Evolutionary conservation across 2,797 vertebrate genomes (phyloP).

Genomic region (Cuniculus paca): DNA sequence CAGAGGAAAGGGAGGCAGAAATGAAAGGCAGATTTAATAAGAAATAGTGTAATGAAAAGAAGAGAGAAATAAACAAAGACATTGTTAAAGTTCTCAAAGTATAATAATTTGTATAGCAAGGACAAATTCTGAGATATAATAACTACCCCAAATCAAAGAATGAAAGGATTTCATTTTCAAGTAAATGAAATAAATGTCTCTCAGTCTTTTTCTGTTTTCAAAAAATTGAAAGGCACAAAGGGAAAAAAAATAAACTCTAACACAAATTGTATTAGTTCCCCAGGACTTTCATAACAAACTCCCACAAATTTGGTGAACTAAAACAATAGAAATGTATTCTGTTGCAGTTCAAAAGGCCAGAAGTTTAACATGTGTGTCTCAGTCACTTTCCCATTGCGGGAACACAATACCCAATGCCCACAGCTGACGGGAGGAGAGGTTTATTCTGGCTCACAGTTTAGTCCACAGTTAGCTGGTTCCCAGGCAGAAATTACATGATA

Average conservation of each 20-base stretch:
- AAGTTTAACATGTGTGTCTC: background rate
- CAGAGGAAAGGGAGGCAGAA: background rate
- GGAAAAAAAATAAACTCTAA: background rate
- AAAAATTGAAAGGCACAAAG: background rate
- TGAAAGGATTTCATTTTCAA: constrained; percentile 7
- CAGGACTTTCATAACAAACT: background rate
- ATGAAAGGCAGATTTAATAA: background rate
- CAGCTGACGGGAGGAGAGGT: background rate
- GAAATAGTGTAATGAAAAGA: background rate
- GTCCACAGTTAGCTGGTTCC: background rate
- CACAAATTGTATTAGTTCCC: background rate
- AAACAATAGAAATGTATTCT: constrained; percentile 4
- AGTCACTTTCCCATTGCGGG: background rate
- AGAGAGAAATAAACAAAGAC: background rate
- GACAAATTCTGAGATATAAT: constrained; percentile 9
- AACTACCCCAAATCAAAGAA: constrained; percentile 36
- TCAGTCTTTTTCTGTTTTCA: background rate
- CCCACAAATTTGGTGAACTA: background rate
- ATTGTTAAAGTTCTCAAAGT: background rate
- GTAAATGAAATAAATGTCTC: background rate
- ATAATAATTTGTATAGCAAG: background rate
- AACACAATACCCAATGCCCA: background rate
- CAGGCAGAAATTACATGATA: background rate
- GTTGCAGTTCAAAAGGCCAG: background rate
- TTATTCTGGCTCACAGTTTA: background rate